These are phyloP conservation scores for Brachionus sp. DNA, from an alignment of 1,140 invertebrate genomes.

Conservation along the genomic window DNA sequence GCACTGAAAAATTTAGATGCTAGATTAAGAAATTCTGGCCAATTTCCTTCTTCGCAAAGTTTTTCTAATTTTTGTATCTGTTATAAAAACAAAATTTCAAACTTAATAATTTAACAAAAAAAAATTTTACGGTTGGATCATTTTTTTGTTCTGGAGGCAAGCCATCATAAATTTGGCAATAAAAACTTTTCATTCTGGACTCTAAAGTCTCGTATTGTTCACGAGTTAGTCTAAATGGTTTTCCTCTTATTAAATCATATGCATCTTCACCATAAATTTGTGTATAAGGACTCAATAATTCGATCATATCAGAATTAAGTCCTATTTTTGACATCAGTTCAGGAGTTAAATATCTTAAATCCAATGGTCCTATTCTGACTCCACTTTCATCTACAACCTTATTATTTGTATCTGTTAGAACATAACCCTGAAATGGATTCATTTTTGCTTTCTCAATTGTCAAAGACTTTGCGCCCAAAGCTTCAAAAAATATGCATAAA, in stretches of 20 bases:
- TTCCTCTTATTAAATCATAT: background rate
- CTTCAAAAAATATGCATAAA: background rate
- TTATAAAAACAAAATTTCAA: background rate
- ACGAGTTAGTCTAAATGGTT: background rate
- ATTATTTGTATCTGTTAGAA: background rate
- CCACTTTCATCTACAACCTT: background rate
- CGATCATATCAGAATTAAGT: background rate
- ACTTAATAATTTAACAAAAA: background rate
- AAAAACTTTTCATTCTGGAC: slow-evolving; percentile 17
- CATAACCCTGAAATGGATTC: slow-evolving; percentile 17
- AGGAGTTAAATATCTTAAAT: background rate
- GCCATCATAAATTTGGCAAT: background rate
- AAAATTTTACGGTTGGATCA: background rate
- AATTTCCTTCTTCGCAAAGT: slow-evolving; percentile 10
- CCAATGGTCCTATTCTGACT: slow-evolving; percentile 24
- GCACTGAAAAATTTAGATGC: background rate
- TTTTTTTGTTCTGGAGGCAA: background rate
- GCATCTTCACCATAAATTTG: slow-evolving; percentile 12
- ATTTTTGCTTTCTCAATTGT: background rate
- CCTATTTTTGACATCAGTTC: background rate
- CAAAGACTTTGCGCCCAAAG: background rate
- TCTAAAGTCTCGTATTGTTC: slow-evolving; percentile 20
- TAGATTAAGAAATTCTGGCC: slow-evolving; percentile 15
- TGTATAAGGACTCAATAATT: background rate
- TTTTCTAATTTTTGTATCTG: background rate